phyloP scores from a whole-genome alignment of 2,113 vertebrate genomes.

The Thamnophis sirtalis region DNA sequence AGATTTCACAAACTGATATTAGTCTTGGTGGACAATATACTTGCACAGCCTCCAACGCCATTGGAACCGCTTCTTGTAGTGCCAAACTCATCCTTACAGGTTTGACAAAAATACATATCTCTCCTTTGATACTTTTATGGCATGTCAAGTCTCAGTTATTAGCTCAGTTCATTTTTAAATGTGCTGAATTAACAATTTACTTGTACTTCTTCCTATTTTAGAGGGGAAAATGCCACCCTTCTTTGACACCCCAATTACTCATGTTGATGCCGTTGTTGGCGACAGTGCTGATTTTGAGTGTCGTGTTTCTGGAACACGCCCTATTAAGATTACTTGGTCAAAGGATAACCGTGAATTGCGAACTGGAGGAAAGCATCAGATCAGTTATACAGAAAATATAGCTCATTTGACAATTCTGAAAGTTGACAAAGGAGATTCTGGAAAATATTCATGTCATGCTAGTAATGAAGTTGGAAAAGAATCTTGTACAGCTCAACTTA shows the following conservation, averaged over 20 bases:
- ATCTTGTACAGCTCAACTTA: slow-evolving; percentile 87
- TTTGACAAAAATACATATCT: slow-evolving; percentile 63
- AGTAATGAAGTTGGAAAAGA: slow-evolving; percentile 94
- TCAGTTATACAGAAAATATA: slow-evolving; percentile 83
- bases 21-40: slow-evolving; percentile 90
- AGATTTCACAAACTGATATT: slow-evolving; percentile 76
- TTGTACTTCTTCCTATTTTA: slow-evolving; percentile 64
- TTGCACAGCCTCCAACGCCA: slow-evolving; percentile 89
- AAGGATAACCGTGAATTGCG: slow-evolving; percentile 95
- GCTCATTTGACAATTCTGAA: slow-evolving; percentile 87
- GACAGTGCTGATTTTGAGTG: slow-evolving; percentile 92
- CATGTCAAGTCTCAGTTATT: not conserved
- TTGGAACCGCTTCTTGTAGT: slow-evolving; percentile 89
- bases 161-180: not conserved
- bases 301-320: slow-evolving; percentile 86
- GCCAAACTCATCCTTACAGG: slow-evolving; percentile 92
- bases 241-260: slow-evolving; percentile 87
- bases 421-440: slow-evolving; percentile 88
- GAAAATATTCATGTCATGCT: slow-evolving; percentile 89
- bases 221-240: slow-evolving; percentile 85
- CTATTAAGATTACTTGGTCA: slow-evolving; percentile 92
- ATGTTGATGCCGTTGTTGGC: slow-evolving; percentile 85
- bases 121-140: not conserved
- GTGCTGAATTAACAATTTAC: slow-evolving; percentile 28
- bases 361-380: slow-evolving; percentile 90